These are phyloP conservation scores for Campaea margaritaria DNA, from an alignment of 2,888 invertebrate species.

Conservation along the genomic window DNA sequence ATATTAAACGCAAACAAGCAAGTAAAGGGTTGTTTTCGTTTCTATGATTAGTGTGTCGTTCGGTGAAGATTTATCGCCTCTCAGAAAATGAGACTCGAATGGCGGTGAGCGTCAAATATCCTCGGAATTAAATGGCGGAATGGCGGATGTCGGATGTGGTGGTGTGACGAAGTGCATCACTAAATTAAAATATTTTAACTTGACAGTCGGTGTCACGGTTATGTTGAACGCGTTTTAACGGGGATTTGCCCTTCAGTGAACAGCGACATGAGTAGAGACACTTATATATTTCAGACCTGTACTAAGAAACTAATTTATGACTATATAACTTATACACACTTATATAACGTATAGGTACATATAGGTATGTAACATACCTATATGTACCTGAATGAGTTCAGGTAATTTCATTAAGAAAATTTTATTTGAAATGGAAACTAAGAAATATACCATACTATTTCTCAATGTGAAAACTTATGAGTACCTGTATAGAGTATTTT, in stretches of 20 bases:
- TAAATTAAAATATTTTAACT: constrained; percentile 83
- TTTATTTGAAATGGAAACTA: too few relatives aligned
- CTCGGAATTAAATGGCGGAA: constrained; percentile 50
- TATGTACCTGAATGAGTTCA: too few relatives aligned
- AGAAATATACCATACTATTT: too few relatives aligned
- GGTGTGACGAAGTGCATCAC: constrained; percentile 68
- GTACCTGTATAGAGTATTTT: too few relatives aligned
- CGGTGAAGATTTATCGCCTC: constrained; percentile 75
- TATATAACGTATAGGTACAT: too few relatives aligned
- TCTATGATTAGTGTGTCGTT: constrained; percentile 74
- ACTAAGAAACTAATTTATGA: too few relatives aligned
- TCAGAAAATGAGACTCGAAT: constrained; percentile 50
- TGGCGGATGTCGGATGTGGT: constrained; percentile 68
- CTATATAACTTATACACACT: too few relatives aligned
- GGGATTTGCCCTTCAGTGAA: constrained; percentile 59
- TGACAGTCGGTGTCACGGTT: constrained; percentile 75
- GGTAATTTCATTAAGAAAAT: too few relatives aligned
- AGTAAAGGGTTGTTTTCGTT: constrained; percentile 79
- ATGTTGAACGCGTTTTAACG: constrained; percentile 62
- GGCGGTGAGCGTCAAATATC: constrained; percentile 70
- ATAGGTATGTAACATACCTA: too few relatives aligned
- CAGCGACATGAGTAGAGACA: constrained; percentile 42
- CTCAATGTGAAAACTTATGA: too few relatives aligned
- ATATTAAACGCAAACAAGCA: constrained; percentile 66
- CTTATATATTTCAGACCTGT: not conserved